Evolutionary conservation across 2,113 vertebrate species (phyloP).

Genomic region (Microtus pennsylvanicus): DNA sequence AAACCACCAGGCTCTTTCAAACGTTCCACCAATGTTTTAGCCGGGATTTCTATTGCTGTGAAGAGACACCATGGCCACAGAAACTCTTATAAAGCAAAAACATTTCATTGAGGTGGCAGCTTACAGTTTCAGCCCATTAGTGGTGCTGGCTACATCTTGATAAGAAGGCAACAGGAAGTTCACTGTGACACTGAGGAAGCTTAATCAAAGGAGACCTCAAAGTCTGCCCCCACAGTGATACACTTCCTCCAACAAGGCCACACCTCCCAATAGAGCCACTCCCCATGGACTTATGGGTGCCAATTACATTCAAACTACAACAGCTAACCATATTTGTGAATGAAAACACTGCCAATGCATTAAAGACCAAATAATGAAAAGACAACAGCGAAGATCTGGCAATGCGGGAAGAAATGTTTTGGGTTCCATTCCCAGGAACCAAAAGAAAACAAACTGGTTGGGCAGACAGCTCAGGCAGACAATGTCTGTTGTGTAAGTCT

Average conservation of each 20-base stretch:
- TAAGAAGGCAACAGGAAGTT: background rate
- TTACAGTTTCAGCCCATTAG: background rate
- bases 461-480: no score
- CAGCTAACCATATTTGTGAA: background rate
- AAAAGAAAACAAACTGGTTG: background rate
- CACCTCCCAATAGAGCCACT: background rate
- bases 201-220: background rate
- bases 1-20: background rate
- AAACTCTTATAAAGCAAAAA: background rate
- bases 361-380: background rate
- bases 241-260: background rate
- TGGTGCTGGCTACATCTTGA: background rate
- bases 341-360: background rate
- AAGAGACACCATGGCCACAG: background rate
- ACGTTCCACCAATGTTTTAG: background rate
- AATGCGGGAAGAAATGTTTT: background rate
- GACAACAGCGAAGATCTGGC: background rate
- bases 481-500: background rate
- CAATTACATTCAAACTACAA: background rate
- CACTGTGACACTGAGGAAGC: background rate
- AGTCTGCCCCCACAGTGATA: background rate
- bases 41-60: background rate
- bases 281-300: background rate
- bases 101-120: background rate
- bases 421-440: background rate